Percentiles rank a stretch among this genome's conserved stretches.
Conservation (phyloP, 2,888 invertebrate genomes). For the Amphipoea lucens region DNA sequence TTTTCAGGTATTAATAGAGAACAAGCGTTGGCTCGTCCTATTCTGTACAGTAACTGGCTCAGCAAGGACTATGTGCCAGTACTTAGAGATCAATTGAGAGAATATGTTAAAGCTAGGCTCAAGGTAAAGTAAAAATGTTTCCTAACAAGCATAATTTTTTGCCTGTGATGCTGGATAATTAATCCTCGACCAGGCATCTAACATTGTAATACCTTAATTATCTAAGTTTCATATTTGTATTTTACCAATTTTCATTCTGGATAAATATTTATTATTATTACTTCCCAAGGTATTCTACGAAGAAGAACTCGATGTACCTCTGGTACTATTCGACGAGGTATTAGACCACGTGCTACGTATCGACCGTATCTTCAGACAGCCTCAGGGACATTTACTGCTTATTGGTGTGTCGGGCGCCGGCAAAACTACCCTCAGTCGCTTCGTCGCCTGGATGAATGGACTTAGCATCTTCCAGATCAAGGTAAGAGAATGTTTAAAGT, state of each 20-base stretch:
- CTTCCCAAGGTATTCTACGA: slow-evolving; percentile 96
- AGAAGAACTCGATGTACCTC: slow-evolving; percentile 99
- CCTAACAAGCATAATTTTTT: neutral
- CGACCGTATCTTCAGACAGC: slow-evolving; percentile 99
- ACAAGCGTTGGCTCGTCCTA: slow-evolving; percentile 97
- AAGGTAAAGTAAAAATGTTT: slow-evolving; percentile 90
- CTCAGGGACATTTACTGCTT: slow-evolving; percentile 98
- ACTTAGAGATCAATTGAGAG: slow-evolving; percentile 97
- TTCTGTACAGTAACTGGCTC: slow-evolving; percentile 99
- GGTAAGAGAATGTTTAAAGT: slow-evolving; percentile 83
- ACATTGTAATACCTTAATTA: neutral
- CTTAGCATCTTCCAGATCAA: slow-evolving; percentile 99
- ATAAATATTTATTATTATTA: neutral
- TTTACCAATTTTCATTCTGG: neutral
- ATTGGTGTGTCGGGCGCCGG: slow-evolving; percentile 99
- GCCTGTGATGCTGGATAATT: neutral
- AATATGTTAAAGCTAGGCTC: slow-evolving; percentile 98
- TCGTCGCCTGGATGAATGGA: slow-evolving; percentile 99
- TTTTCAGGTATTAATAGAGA: slow-evolving; percentile 94
- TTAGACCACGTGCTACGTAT: slow-evolving; percentile 99
- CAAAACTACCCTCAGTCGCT: slow-evolving; percentile 99
- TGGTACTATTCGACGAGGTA: slow-evolving; percentile 99
- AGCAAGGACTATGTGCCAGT: slow-evolving; percentile 99
- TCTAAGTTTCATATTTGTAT: neutral
- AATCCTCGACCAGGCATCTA: neutral